Evolutionary conservation across 2,797 vertebrate genomes (phyloP), one percentile per base, ranked within the genome.

Genomic region (Esox lucius): DNA sequence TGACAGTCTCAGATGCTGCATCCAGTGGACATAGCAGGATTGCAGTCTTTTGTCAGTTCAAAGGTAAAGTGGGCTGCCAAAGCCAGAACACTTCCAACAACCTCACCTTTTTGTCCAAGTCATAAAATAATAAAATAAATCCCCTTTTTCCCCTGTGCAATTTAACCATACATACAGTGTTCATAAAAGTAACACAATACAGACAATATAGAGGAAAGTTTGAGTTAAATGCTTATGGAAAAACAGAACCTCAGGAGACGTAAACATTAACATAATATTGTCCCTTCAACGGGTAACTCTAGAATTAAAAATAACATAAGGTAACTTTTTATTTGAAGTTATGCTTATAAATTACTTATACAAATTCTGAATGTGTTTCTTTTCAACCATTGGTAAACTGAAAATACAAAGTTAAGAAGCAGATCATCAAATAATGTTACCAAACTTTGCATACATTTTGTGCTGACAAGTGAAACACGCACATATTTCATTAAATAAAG

Each of bases 401-500:
- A 2, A 48, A 39, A 46, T 24, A 26, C 2, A 69, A 22, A 12
- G n/a, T 22, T 59, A 8, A 59, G 56, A 59, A 59, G 56, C 22
- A 59, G 56, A 59, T 17, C n/a, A 22, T 59, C 3, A 59, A 59
- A 24, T 24, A 24, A 59, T 24, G 56, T 61, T 61, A 61, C 56
- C 56, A 61, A 24, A 61, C 56, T 13, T 75, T 33, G 66, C 16
- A 16, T 17, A 56, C 28, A 64, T 74, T 71, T 22, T 24, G 48
- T 75, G 46, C 48, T 33, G 59, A 75, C 39, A 75, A 66, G 24
- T 62, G 74, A 65, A 78, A 80, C 28, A 82, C 48, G 74, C 78
- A 78, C 22, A 82, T 70, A 13, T 83, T 42, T 49, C 61, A 84
- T 71, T 74, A 78, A 81, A 80, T 79, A 75, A 80, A 81, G 12